Conservation (phyloP, 1,140 invertebrate species). For the Globodera ellingtonae region DNA sequence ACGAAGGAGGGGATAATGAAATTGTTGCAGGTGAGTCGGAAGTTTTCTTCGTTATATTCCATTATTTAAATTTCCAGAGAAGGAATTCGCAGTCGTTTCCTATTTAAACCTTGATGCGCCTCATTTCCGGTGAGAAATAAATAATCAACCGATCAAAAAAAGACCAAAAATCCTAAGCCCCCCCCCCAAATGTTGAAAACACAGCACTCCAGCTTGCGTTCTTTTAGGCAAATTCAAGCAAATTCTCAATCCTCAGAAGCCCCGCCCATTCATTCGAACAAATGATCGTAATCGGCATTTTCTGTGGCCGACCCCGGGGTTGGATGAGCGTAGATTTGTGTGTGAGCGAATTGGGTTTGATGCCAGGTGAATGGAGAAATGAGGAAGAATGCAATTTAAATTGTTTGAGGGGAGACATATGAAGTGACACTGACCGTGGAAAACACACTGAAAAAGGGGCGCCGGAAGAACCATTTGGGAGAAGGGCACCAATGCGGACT, state of each 20-base stretch:
- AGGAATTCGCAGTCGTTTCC: conserved; percentile 47
- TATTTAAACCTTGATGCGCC: conserved; percentile 56
- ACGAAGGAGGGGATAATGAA: conserved; percentile 57
- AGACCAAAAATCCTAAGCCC: too few relatives aligned
- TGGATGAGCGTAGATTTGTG: conserved; percentile 40
- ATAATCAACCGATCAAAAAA: too few relatives aligned
- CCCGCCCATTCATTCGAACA: conserved; percentile 36
- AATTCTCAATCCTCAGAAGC: not conserved
- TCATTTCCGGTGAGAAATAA: conserved; percentile 34
- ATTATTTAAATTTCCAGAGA: conserved; percentile 40
- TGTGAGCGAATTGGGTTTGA: conserved; percentile 44
- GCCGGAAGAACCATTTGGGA: conserved; percentile 35
- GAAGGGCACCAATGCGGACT: conserved; percentile 48
- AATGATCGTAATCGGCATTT: conserved; percentile 33
- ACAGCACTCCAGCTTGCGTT: not conserved
- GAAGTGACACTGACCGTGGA: conserved; percentile 40
- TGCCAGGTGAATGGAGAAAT: conserved; percentile 40
- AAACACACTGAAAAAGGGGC: conserved; percentile 46
- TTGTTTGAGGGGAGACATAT: conserved; percentile 35
- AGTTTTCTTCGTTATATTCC: not conserved
- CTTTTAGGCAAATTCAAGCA: not conserved
- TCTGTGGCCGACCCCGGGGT: conserved; percentile 41
- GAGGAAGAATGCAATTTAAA: not conserved
- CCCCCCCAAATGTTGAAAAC: too few relatives aligned
- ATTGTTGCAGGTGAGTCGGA: conserved; percentile 52